Evolutionary conservation across 2,113 vertebrate genomes (phyloP).

Genomic region (Xiphophorus hellerii): DNA sequence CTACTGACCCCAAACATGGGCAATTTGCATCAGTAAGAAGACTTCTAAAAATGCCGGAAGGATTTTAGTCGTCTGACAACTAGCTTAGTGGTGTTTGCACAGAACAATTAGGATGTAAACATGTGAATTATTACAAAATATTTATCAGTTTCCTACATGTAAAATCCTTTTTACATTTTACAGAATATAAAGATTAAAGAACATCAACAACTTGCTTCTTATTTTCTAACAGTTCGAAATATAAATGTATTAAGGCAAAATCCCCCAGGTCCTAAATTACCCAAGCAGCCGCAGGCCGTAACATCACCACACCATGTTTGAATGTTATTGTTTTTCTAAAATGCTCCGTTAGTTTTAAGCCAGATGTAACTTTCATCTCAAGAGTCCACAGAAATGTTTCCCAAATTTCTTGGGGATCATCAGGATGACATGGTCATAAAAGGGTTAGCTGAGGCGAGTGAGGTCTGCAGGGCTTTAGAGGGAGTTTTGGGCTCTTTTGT

Average conservation of each 20-base stretch:
- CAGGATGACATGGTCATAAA: background rate
- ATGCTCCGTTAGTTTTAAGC: background rate
- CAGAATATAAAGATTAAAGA: background rate
- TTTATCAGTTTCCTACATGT: background rate
- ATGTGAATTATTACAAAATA: background rate
- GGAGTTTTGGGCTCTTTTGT: background rate
- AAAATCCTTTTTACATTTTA: background rate
- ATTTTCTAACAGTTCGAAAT: background rate
- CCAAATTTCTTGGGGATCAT: background rate
- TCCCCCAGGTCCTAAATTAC: background rate
- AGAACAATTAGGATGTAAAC: background rate
- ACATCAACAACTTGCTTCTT: background rate
- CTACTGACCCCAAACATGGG: slow-evolving; percentile 3
- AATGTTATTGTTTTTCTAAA: too few species aligned
- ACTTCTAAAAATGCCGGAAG: background rate
- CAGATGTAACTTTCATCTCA: background rate
- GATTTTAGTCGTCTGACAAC: background rate
- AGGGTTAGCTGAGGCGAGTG: background rate
- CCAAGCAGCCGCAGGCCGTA: background rate
- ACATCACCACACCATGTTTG: background rate
- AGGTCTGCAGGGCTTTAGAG: background rate
- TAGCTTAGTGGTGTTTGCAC: slow-evolving; percentile 3
- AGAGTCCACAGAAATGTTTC: background rate
- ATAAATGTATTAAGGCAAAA: background rate
- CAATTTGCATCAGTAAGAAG: slow-evolving; percentile 20